phyloP scores from a whole-genome alignment of 2,888 invertebrate species.

The Galeruca laticollis region DNA sequence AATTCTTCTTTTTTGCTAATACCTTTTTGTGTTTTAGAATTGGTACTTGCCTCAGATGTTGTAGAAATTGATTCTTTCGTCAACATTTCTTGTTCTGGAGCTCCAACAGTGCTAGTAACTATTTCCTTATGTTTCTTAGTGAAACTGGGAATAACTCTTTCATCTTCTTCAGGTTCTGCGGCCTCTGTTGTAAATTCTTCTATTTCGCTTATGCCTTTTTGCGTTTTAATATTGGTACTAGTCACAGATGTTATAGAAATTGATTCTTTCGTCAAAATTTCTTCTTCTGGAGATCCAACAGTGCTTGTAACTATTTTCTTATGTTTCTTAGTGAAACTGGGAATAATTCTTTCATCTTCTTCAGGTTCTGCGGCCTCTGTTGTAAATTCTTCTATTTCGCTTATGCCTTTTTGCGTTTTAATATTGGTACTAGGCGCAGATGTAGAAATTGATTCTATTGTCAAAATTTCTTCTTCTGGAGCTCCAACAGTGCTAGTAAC shows the following conservation, averaged over 20 bases:
- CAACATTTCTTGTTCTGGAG: background rate
- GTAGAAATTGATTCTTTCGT: background rate
- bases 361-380: too few relatives aligned
- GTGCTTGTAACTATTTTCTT: too few relatives aligned
- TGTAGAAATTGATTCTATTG: background rate
- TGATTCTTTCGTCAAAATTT: too few relatives aligned
- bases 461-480: background rate
- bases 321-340: background rate
- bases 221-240: too few relatives aligned
- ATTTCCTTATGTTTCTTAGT: background rate
- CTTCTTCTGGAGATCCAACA: too few relatives aligned
- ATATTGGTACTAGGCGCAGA: background rate
- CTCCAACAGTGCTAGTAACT: background rate
- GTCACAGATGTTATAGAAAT: background rate
- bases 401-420: background rate
- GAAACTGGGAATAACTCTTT: too few relatives aligned
- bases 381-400: too few relatives aligned
- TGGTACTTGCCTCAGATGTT: background rate
- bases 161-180: background rate
- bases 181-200: background rate
- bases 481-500: background rate
- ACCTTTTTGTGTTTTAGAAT: background rate
- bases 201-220: background rate
- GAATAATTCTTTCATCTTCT: background rate
- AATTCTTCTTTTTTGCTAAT: background rate